These are phyloP conservation scores for Cryptus armator DNA, from an alignment of 2,888 invertebrate species.

Conservation along the genomic window DNA sequence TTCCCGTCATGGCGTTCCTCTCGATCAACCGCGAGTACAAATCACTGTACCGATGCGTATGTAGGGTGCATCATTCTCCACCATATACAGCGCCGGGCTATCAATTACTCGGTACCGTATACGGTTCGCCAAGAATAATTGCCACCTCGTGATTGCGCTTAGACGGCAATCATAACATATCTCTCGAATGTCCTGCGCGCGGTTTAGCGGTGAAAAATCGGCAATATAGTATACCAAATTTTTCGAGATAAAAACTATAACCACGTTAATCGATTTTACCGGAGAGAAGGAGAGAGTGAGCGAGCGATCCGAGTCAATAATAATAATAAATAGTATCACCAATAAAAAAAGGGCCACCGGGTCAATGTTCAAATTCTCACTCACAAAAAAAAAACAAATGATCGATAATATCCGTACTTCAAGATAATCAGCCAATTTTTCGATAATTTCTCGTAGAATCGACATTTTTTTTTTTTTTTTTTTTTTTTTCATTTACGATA, in stretches of 20 bases:
- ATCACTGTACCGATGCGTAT: constrained; percentile 12
- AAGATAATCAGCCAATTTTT: not conserved
- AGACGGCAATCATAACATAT: constrained; percentile 50
- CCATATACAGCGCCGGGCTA: constrained; percentile 17
- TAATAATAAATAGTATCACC: not conserved
- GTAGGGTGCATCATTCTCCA: not conserved
- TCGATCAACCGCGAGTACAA: constrained; percentile 41
- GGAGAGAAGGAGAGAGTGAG: constrained; percentile 9
- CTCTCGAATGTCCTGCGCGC: constrained; percentile 7
- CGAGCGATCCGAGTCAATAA: not conserved
- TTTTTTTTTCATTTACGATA: not conserved
- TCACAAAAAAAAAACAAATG: not conserved
- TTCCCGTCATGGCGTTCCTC: constrained; percentile 41
- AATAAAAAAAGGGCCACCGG: not conserved
- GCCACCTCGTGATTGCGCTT: constrained; percentile 53
- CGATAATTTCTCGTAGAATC: not conserved
- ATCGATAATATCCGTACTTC: not conserved
- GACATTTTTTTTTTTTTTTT: not conserved
- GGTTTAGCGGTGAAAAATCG: constrained; percentile 11
- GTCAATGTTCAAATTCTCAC: not conserved
- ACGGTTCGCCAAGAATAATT: constrained; percentile 53
- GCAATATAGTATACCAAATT: constrained; percentile 46
- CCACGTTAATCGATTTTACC: constrained; percentile 56
- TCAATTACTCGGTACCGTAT: constrained; percentile 50
- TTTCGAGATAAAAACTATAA: constrained; percentile 39